Percentiles rank a stretch among this genome's conserved stretches.
Evolutionary conservation across 2,888 invertebrate species (phyloP).

Genomic region (Luperina testacea): DNA sequence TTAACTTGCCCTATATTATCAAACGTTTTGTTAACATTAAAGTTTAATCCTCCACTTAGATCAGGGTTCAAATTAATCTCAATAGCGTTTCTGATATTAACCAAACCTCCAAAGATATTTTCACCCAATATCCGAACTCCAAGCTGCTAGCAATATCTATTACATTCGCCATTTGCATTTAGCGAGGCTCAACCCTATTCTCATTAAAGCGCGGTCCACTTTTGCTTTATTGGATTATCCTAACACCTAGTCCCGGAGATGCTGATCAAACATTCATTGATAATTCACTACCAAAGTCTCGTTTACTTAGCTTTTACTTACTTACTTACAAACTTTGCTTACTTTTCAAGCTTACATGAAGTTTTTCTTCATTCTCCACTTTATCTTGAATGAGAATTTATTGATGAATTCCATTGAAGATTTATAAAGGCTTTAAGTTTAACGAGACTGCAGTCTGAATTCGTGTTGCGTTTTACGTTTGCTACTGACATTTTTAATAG

Average conservation of each 20-base stretch:
- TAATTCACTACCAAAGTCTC: conserved; percentile 49
- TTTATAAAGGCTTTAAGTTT: conserved; percentile 20
- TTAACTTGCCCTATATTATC: not conserved
- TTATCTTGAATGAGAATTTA: conserved; percentile 11
- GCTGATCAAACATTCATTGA: conserved; percentile 61
- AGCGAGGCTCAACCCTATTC: conserved; percentile 53
- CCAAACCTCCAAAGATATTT: conserved; percentile 39
- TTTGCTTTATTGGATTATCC: conserved; percentile 59
- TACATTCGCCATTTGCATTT: conserved; percentile 35
- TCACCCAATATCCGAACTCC: conserved; percentile 35
- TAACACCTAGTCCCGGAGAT: conserved; percentile 46
- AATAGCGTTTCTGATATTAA: conserved; percentile 16
- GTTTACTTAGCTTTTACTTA: conserved; percentile 34
- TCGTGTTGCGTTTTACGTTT: conserved; percentile 20
- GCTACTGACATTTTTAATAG: conserved; percentile 12
- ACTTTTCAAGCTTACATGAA: conserved; percentile 14
- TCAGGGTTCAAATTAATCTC: conserved; percentile 15
- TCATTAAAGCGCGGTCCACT: conserved; percentile 48
- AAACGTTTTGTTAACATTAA: conserved; percentile 8
- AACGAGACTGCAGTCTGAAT: conserved; percentile 13
- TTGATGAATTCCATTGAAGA: conserved; percentile 9
- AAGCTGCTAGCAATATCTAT: conserved; percentile 45
- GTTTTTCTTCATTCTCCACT: conserved; percentile 6
- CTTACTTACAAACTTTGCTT: not conserved
- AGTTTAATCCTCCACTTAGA: conserved; percentile 21